These are phyloP conservation scores for Drosophila ficusphila DNA, from an alignment of 1,140 invertebrate genomes.

Conservation along the genomic window DNA sequence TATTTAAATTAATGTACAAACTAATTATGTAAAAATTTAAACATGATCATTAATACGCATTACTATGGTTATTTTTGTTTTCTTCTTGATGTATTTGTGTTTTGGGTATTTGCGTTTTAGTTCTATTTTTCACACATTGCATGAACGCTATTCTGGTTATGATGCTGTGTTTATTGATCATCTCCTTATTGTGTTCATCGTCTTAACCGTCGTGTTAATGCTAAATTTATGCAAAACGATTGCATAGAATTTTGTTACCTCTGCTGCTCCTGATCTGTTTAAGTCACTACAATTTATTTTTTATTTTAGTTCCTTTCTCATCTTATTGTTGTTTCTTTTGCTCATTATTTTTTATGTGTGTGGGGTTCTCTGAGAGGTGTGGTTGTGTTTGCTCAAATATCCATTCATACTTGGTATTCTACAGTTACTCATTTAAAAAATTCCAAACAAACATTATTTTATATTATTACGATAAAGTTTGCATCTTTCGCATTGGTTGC, in stretches of 20 bases:
- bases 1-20: constrained; percentile 83
- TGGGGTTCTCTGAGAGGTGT: constrained; percentile 19
- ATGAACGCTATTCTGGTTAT: constrained; percentile 33
- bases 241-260: constrained; percentile 63
- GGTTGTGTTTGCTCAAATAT: constrained; percentile 38
- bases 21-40: constrained; percentile 82
- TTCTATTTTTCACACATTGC: constrained; percentile 53
- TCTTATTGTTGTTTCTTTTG: constrained; percentile 26
- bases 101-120: constrained; percentile 48
- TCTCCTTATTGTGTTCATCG: constrained; percentile 41
- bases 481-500: constrained; percentile 42
- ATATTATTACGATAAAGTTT: constrained; percentile 70
- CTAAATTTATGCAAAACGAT: constrained; percentile 67
- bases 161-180: constrained; percentile 33
- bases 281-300: constrained; percentile 26
- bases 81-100: constrained; percentile 32
- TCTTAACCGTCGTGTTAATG: constrained; percentile 34
- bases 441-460: constrained; percentile 69
- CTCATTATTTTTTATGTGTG: constrained; percentile 19
- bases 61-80: constrained; percentile 58
- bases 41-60: constrained; percentile 77
- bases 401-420: constrained; percentile 78
- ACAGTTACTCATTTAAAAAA: constrained; percentile 75
- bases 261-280: constrained; percentile 30
- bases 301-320: constrained; percentile 16